A percentile compares a stretch with the other conserved stretches of the same genome.
Conservation (phyloP, 2,113 vertebrate species). For the Ictalurus punctatus region DNA sequence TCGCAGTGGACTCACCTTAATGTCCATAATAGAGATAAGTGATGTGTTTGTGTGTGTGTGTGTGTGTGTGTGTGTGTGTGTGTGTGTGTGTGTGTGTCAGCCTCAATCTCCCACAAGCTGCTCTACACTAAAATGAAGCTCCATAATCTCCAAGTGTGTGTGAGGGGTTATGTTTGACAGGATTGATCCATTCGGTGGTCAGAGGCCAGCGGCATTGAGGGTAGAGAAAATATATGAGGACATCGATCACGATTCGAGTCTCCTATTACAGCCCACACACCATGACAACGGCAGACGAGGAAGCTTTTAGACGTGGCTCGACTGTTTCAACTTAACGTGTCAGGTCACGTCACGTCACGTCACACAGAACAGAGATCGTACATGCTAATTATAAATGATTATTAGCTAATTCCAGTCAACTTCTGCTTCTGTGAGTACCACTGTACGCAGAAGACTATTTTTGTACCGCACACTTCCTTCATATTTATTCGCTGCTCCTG, state of each 20-base stretch:
- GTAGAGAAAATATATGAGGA: conserved; percentile 27
- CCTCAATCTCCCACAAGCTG: conserved; percentile 5
- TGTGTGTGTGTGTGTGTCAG: background rate
- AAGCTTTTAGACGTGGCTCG: conserved; percentile 17
- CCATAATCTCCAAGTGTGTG: conserved; percentile 9
- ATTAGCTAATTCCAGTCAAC: background rate
- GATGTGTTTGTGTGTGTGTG: background rate
- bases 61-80: conserved; percentile 21
- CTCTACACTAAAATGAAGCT: conserved; percentile 11
- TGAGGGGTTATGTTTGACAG: background rate
- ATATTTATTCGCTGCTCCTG: conserved; percentile 1
- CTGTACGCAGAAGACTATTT: background rate
- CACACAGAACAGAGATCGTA: background rate
- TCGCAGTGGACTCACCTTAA: background rate
- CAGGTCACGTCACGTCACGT: conserved; percentile 3
- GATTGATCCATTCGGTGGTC: conserved; percentile 29
- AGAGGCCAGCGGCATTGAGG: conserved; percentile 28
- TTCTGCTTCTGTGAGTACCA: background rate
- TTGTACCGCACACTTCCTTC: background rate
- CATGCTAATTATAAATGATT: background rate
- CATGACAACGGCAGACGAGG: background rate
- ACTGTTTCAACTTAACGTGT: conserved; percentile 7
- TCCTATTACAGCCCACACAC: conserved; percentile 11
- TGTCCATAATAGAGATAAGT: conserved; percentile 12
- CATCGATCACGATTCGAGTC: conserved; percentile 35